Evolutionary conservation across 1,140 invertebrate genomes (phyloP), one percentile per base, ranked within the genome.

Genomic region (Manduca sexta): DNA sequence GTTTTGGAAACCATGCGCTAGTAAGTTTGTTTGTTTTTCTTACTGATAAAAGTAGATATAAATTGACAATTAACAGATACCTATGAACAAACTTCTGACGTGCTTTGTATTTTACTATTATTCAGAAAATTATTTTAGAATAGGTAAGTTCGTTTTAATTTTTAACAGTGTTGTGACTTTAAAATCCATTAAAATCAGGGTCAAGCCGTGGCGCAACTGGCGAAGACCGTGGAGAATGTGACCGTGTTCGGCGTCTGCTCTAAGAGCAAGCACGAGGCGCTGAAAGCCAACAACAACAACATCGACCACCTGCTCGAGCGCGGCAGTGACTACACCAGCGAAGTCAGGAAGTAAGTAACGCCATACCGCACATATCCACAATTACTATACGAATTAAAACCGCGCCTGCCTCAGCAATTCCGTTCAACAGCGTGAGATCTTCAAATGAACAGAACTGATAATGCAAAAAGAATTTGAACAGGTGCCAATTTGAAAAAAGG

Each of bases 221-320:
- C 91, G 29, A 92, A 92, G 84, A 94, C 93, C 0, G 90, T 96
- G n/a, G 88, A 91, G 7, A 90, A 95, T 65, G 92, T 95, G 7
- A 94, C 91, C 4, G 89, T 97, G 17, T 94, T 95, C 79, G 95
- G 95, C 8, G 92, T 96, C 0, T 94, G 94, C 67, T 95, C 94
- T 15, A 92, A 94, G 74, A 87, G 87, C 61, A 97, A 97, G 86
- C 94, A 96, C 64, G 94, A 96, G 69, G 88, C 90, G 6, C 86
- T 96, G 38, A 94, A 94, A 74, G 85, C 86, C 15, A 88, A 88
- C 56, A 91, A 91, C 41, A 90, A 89, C 44, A 90, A 89, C 41
- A 92, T 94, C 43, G 92, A 94, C 62, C 91, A 94, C 74, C 83
- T 94, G 6, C 86, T 95, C 55, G 93, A 95, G 72, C 89, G 92